Percentiles rank a stretch among this genome's conserved stretches.
phyloP scores from a whole-genome alignment of 2,888 invertebrate genomes.

The Eupithecia vulgata region DNA sequence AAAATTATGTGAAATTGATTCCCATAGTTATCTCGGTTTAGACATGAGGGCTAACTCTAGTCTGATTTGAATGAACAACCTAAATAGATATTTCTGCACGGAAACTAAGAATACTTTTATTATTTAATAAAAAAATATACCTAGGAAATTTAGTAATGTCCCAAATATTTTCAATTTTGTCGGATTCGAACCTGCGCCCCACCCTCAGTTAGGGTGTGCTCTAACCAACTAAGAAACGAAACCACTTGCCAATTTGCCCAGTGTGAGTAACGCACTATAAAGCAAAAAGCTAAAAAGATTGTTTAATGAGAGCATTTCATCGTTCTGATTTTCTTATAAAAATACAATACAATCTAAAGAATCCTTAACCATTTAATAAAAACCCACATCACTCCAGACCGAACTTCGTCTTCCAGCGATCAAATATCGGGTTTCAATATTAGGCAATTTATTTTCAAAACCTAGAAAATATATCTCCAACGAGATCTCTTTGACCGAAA shows the following conservation, averaged over 20 bases:
- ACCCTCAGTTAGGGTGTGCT: too few species aligned
- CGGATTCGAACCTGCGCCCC: too few species aligned
- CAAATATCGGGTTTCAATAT: conserved; percentile 4
- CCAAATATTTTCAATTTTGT: too few species aligned
- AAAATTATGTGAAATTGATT: conserved; percentile 16
- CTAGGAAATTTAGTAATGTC: too few species aligned
- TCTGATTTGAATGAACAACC: neutral
- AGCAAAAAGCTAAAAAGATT: too few species aligned
- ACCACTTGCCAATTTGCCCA: too few species aligned
- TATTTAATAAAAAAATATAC: too few species aligned
- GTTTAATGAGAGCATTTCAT: too few species aligned
- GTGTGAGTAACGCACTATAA: too few species aligned
- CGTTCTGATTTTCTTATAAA: neutral
- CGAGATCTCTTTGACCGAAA: conserved; percentile 17
- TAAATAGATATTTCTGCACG: neutral
- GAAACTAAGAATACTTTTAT: neutral
- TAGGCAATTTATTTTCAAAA: neutral
- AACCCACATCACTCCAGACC: neutral
- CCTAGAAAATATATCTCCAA: conserved; percentile 1
- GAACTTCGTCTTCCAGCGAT: neutral
- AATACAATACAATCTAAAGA: neutral
- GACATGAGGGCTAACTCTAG: neutral
- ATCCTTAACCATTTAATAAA: neutral
- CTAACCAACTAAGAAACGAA: too few species aligned
- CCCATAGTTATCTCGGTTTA: conserved; percentile 13